A percentile compares a stretch with the other conserved stretches of the same genome.
Conservation (phyloP, 35 echinoderm and acorn worm species). For the Apostichopus californicus region DNA sequence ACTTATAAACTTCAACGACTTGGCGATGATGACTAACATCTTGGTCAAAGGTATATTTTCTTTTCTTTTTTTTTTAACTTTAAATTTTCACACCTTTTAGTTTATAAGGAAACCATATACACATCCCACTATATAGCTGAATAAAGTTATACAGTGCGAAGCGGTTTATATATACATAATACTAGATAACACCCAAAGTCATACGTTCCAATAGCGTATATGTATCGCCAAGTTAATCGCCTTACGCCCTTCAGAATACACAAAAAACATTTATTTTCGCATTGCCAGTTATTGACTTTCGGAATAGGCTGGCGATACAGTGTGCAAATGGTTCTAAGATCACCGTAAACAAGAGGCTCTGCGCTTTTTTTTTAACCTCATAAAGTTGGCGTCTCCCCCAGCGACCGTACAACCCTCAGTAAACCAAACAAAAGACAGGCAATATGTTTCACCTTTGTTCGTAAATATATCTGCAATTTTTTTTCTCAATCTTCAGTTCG, state of each 20-base stretch:
- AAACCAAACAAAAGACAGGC: not conserved
- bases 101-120: not conserved
- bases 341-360: not conserved
- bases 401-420: not conserved
- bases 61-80: not conserved
- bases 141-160: not conserved
- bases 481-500: conserved; percentile 18
- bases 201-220: not conserved
- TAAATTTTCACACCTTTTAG: not conserved
- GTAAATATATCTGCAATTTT: conserved; percentile 41
- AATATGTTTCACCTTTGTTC: conserved; percentile 52
- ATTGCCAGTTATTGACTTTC: conserved; percentile 22
- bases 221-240: conserved; percentile 9
- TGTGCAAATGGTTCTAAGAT: conserved; percentile 12
- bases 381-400: not conserved
- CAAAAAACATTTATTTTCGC: conserved; percentile 44
- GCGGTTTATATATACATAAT: not conserved
- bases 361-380: not conserved
- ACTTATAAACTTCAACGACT: too few relatives aligned
- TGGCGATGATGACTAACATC: not conserved
- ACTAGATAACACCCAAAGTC: not conserved
- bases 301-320: conserved; percentile 28
- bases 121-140: not conserved
- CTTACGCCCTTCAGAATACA: conserved; percentile 46
- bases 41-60: conserved; percentile 6